Base-by-base conservation (phyloP, 2,888 invertebrate species). In the Parnassius apollo region DNA sequence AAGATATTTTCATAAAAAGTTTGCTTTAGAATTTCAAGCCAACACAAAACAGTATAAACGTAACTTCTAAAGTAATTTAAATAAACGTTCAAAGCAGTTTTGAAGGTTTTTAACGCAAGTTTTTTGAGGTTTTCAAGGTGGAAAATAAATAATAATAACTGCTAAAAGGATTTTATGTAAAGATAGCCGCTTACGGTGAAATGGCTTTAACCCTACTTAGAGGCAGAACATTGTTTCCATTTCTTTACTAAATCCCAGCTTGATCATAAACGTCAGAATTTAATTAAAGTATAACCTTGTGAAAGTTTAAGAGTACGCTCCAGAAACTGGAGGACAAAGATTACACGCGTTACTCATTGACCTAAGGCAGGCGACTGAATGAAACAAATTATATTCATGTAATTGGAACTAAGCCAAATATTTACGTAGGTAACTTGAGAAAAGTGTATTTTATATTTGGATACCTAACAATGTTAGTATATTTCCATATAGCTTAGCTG, bases 241-340 rank as follows among this genome's bases (percentile, higher is more conserved):
- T 54, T 60, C 59, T 53, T 48, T 49, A 54, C 42, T 60, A 60
- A 60, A 49, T 55, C 55, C 54, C 49, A 49, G 10, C 49, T 49
- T 10, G 44, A 54, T 60, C 60, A 49, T 55, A 60, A 55, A 42
- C 55, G 54, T 13, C 55, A 49, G 50, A 42, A 60, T 60, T 60
- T 60, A 60, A 60, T 60, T 60, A 60, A 55, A 60, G 60, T 60
- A 60, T 60, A 55, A 60, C 42, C 54, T 54, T 42, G 49, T n/a
- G 54, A 53, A 53, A 48, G 45, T 48, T 48, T 54, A 13, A 48
- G 12, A 12, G 48, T 10, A 22, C 35, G 51, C 50, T 50, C 18
- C 12, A 25, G 57, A 1, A 48, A 48, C n/a, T 3, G n/a, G 2
- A 11, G 48, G 13, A 13, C 4, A 48, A 48, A 10, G 9, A n/a